Base-by-base conservation (phyloP, 1,140 invertebrate species). In the Aphis gossypii region DNA sequence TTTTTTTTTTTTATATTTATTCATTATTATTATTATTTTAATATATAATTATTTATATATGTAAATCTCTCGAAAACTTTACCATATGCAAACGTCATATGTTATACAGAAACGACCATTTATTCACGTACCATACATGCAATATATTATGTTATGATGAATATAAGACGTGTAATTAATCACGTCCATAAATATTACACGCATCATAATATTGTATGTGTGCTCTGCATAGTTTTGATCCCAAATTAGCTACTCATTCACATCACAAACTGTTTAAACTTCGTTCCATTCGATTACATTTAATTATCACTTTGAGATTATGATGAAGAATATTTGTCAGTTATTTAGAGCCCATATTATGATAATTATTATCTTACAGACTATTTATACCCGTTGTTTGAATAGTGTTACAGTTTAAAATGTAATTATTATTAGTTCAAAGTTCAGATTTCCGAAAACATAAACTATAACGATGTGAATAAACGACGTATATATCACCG, bases 231-330 rank as follows among this genome's bases (percentile, higher is more conserved):
- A 83, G 35, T 83, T 83, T 83, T 84, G 38, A 84, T 84, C 83
- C 21, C 35, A 84, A 84, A 84, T 84, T 84, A 84, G 21, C 41
- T 4, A 20, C 14, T 14, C 82, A 38, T 44, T 44, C 21, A 11
- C 23, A 25, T 41, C 38, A 44, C 9, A 21, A 41, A 23, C 83
- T 5, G 41, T 84, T 84, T 38, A 83, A 83, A 83, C 82, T 83
- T 38, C 21, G 38, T 84, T 84, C 83, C 21, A 25, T 82, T 82
- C 68, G 68, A 82, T 84, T 84, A 84, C 41, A 84, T 84, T 84
- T 84, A 84, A 84, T 84, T 84, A 84, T 84, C 83, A 41, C 41
- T 41, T 41, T 84, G 23, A 84, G 21, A 84, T 41, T 84, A 84
- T 25, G 38, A 41, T 44, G 83, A 41, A 38, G 83, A 25, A 25